Evolutionary conservation across 2,888 invertebrate genomes (phyloP), one percentile per base, ranked within the genome.

Genomic region (Tolmerus cingulatus): DNA sequence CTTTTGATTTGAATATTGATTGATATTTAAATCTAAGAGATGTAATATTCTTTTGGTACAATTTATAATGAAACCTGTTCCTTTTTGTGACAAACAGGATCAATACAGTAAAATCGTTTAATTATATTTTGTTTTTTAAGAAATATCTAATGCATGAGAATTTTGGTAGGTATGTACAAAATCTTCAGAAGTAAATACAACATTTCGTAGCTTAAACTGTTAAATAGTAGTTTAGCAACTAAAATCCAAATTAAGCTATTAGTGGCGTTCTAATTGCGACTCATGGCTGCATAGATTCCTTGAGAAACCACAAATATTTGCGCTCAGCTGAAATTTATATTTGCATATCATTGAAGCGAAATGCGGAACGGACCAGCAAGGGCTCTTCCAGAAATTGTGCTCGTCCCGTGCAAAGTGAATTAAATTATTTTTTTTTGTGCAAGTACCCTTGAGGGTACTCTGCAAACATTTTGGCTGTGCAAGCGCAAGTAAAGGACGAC

Each of bases 381-480:
- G 66, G 66, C 66, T 66, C 66, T 66, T 12, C 66, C 9, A 66
- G 66, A 66, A 66, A 66, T 66, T 66, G 27, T 66, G 66, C 27
- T 66, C 27, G 66, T 66, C 66, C 23, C 66, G 27, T 66, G 23
- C 27, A 82, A 82, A 82, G 57, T 82, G 82, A 57, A 82, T 82
- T 82, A 82, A 82, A 82, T 40, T 57, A 82, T 40, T 57, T 37
- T 55, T 82, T 82, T 57, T 40, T 55, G 9, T 19, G 14, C 82
- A 82, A 82, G 66, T n/a, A 57, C 82, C 34, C 82, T 82, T 51
- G 55, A 57, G 55, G 57, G 57, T 34, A 30, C 30, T 82, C 23
- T 57, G 55, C 82, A 66, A 57, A 57, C 82, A 66, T 66, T 82
- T 82, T 37, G 82, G 23, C 27, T 66, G 66, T 57, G 82, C 81